Evolutionary conservation across 2,797 vertebrate genomes (phyloP).

Genomic region (Paramormyrops hopkinsi): DNA sequence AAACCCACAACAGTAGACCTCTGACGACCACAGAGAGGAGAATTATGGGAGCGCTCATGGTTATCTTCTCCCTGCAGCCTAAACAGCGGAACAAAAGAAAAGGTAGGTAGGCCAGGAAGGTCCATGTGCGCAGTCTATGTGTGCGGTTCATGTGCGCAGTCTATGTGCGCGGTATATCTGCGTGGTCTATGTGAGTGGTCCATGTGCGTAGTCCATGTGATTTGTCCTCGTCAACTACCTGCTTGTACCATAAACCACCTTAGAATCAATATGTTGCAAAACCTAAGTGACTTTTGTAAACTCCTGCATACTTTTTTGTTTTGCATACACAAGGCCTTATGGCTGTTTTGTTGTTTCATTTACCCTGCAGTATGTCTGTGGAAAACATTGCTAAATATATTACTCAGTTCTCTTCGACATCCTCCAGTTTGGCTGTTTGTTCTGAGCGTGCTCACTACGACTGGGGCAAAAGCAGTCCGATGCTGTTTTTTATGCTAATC

Average conservation of each 20-base stretch:
- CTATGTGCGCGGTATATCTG: not conserved
- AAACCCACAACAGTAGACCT: slow-evolving; percentile 39
- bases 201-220: not conserved
- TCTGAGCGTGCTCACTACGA: slow-evolving; percentile 3
- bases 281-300: not conserved
- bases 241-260: not conserved
- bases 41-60: slow-evolving; percentile 52
- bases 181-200: not conserved
- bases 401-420: not conserved
- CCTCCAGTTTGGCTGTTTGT: not conserved
- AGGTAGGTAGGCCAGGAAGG: slow-evolving; percentile 57
- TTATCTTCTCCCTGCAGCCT: slow-evolving; percentile 62
- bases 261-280: not conserved
- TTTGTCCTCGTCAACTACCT: not conserved
- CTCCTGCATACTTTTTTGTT: not conserved
- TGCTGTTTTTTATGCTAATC: slow-evolving; percentile 32
- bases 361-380: not conserved
- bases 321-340: slow-evolving; percentile 12
- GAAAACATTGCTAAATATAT: not conserved
- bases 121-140: not conserved
- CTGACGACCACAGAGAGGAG: slow-evolving; percentile 25
- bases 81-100: slow-evolving; percentile 52
- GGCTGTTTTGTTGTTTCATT: not conserved
- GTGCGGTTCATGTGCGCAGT: not conserved
- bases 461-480: slow-evolving; percentile 20